Percentiles rank a stretch among this genome's conserved stretches.
Conservation (phyloP, 2,888 invertebrate genomes). For the Dicycla oo region DNA sequence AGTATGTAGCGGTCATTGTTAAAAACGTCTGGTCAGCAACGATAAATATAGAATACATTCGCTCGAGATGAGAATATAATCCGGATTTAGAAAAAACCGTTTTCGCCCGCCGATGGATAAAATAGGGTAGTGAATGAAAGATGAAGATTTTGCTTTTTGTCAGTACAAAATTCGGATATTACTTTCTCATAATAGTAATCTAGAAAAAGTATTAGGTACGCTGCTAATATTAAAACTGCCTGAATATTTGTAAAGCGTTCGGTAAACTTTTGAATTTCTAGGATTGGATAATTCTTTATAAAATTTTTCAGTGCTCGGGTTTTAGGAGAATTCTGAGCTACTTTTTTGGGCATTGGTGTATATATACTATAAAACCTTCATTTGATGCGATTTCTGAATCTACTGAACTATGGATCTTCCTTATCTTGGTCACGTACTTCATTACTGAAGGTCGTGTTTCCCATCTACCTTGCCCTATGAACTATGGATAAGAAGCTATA, state of each 20-base stretch:
- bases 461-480: too few relatives aligned
- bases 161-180: constrained; percentile 40
- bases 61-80: constrained; percentile 83
- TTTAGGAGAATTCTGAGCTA: background rate
- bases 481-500: too few relatives aligned
- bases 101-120: constrained; percentile 68
- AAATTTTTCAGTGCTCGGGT: background rate
- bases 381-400: background rate
- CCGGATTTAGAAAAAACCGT: constrained; percentile 80
- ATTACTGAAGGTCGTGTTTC: too few relatives aligned
- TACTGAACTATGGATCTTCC: too few relatives aligned
- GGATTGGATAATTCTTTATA: background rate
- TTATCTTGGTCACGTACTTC: too few relatives aligned
- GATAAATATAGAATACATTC: constrained; percentile 86
- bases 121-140: constrained; percentile 64
- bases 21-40: constrained; percentile 84
- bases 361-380: too few relatives aligned
- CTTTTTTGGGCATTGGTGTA: background rate
- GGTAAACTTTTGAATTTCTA: background rate
- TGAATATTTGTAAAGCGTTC: background rate
- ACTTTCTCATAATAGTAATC: constrained; percentile 14
- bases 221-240: constrained; percentile 28
- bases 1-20: constrained; percentile 79
- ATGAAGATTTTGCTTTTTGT: constrained; percentile 48
- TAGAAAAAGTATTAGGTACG: constrained; percentile 15